Base-by-base conservation (phyloP, 2,797 vertebrate genomes). In the Enteromius anoplus region DNA sequence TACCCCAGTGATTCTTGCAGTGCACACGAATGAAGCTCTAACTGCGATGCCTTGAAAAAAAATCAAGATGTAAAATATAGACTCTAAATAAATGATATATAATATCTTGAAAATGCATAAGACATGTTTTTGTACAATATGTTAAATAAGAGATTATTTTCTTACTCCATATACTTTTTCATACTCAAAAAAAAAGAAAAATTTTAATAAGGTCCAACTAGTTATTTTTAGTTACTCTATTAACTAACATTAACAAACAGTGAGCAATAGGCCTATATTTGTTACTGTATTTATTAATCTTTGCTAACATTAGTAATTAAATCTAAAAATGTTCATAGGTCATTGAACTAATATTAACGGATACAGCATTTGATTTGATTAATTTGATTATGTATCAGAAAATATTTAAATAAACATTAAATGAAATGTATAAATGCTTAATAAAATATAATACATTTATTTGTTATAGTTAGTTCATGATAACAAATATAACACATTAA, bases 1-100 rank as follows among this genome's bases (percentile, higher is more conserved):
- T 92, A 85, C 19, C 68, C 66, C n/a, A 84, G 76, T 11, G 15
- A 82, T 40, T 58, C 69, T 42, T 37, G 26, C 40, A 58, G 12
- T 17, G 58, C 21, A 40, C 34, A 82, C 45, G 34, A 53, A 53
- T 51, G 12, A 68, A 49, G 53, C 40, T 72, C 55, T 32, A 60
- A 11, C 32, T 60, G 51, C 15, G 6, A 49, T 23, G 19, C 17
- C 26, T 66, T 66, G 17, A 26, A 26, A 26, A 49, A 19, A 55
- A 29, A 53, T 40, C 26, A 29, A 6, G 0, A 3, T 51, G 26
- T 71, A 26, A 29, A 49, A 71, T 49, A 1, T 71, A 47, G 69
- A 71, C 42, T 47, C 26, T 4, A 49, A 32, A 26, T 26, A 17
- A 17, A 37, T 58, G 23, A 58, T 58, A 58, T 58, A 23, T 55